These are phyloP conservation scores for Channa maculata DNA, from an alignment of 2,113 vertebrate species.

Conservation along the genomic window DNA sequence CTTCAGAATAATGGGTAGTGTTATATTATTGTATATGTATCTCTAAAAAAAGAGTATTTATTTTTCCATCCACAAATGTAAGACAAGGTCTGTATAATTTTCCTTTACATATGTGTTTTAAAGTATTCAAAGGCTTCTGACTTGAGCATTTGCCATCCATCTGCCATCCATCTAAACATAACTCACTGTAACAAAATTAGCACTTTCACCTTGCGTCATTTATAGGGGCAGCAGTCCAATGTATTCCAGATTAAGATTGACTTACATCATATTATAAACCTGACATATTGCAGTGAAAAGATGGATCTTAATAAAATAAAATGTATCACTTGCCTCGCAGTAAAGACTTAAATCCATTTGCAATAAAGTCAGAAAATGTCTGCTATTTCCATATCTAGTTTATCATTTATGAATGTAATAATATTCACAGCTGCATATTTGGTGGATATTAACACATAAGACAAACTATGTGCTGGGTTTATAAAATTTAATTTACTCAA, in stretches of 20 bases:
- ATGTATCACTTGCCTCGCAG: constrained; percentile 17
- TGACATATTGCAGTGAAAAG: constrained; percentile 25
- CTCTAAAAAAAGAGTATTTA: constrained; percentile 36
- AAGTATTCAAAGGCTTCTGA: constrained; percentile 55
- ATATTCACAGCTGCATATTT: constrained; percentile 9
- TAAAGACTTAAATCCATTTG: constrained; percentile 49
- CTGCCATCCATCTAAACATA: constrained; percentile 1
- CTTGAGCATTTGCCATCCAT: constrained; percentile 46
- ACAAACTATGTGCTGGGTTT: constrained; percentile 62
- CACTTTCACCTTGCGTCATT: constrained; percentile 47
- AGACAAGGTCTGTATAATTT: constrained; percentile 8
- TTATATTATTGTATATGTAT: constrained; percentile 67
- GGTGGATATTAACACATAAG: constrained; percentile 34
- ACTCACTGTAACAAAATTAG: constrained; percentile 59
- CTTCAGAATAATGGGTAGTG: constrained; percentile 66
- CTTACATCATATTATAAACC: constrained; percentile 52
- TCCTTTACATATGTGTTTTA: constrained; percentile 62
- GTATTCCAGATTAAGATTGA: constrained; percentile 45
- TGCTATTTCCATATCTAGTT: constrained; percentile 28
- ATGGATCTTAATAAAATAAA: constrained; percentile 52
- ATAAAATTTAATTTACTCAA: constrained; percentile 84
- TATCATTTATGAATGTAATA: constrained; percentile 44
- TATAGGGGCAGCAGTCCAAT: constrained; percentile 37
- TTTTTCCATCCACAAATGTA: constrained; percentile 61
- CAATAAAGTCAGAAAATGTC: constrained; percentile 47